Evolutionary conservation across 2,888 invertebrate genomes (phyloP).

Genomic region (Aricia artaxerxes): DNA sequence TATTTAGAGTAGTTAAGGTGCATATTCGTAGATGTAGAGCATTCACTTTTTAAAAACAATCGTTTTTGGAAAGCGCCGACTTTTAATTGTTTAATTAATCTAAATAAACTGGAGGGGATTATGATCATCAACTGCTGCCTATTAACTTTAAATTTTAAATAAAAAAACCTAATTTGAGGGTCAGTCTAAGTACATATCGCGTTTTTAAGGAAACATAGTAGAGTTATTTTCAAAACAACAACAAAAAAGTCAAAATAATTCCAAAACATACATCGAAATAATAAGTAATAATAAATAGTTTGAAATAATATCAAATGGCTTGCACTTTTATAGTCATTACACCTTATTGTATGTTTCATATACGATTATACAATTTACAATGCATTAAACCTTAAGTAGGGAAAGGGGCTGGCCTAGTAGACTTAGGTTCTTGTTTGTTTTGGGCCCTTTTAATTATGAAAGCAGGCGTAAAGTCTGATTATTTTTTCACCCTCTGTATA

Average conservation of each 20-base stretch:
- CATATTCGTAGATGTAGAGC: neutral
- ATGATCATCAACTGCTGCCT: neutral
- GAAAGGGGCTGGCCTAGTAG: neutral
- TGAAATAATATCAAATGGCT: no score
- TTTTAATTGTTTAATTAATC: no score
- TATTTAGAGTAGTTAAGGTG: neutral
- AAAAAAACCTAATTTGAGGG: neutral
- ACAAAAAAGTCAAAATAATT: no score
- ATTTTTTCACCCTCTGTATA: neutral
- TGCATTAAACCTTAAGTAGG: neutral
- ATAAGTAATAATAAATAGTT: no score
- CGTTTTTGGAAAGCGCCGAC: neutral
- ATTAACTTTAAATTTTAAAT: neutral
- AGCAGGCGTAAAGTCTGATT: neutral
- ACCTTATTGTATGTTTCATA: neutral
- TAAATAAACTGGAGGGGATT: neutral
- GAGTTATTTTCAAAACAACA: neutral
- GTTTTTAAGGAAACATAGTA: neutral
- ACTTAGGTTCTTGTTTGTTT: neutral
- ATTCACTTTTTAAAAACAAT: neutral
- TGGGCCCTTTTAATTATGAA: neutral
- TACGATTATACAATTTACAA: neutral
- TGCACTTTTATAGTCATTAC: neutral
- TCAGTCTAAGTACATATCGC: no score
- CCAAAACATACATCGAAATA: no score